Evolutionary conservation across 2,888 invertebrate genomes (phyloP), one percentile per base, ranked within the genome.

Genomic region (Lepidochitona cinerea): DNA sequence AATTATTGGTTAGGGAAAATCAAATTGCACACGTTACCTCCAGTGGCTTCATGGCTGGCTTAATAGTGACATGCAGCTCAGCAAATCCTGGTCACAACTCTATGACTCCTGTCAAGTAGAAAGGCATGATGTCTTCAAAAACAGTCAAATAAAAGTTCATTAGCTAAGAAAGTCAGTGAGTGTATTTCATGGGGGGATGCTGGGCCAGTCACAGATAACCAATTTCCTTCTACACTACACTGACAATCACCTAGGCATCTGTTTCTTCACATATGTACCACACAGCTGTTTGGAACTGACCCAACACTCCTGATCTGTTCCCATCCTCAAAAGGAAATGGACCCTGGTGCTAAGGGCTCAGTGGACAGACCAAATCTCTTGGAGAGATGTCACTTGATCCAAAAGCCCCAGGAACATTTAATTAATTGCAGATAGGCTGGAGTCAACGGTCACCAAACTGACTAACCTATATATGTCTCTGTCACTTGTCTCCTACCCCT

Each of bases 11-110:
- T 29, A 26, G 26, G 59, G 59, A 59, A 59, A 59, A 59, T 59
- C 59, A 14, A 59, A 59, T 59, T 4, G 59, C 29, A 59, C 29
- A 59, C 59, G 29, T 75, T 78, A 80, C 80, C 80, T 80, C 80
- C 53, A 80, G 73, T 64, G 80, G 80, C 74, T 80, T 80, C 80
- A 80, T 80, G 70, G 59, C 71, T 67, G 65, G 71, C 52, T 72
- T 75, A 73, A 71, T 73, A 72, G 69, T 53, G 65, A 72, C 77
- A 74, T 70, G 59, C 77, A 59, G 59, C 59, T 36, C 77, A 59
- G 59, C 59, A 59, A 29, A 23, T 59, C 59, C 59, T 59, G 59
- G 59, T 59, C 59, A 59, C 59, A 59, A 32, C 59, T 59, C 59
- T 59, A 59, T 29, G 29, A 23, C 26, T 59, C 59, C 59, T 59